Base-by-base conservation (phyloP, 2,888 invertebrate species). In the Syrphus vitripennis region DNA sequence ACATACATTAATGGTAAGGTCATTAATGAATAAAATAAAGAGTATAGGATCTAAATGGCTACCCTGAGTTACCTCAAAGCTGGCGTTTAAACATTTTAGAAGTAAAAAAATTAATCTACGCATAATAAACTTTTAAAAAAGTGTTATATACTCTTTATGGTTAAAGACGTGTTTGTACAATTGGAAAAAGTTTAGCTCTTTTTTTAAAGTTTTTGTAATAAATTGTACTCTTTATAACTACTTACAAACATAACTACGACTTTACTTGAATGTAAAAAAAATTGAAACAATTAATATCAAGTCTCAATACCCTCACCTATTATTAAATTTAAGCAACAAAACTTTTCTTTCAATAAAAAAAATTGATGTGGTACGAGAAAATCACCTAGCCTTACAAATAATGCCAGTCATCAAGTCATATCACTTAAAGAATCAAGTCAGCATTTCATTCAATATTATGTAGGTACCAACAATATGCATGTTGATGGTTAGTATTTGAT, bases 231-330 rank as follows among this genome's bases (percentile, higher is more conserved):
- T 55, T 29, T 55, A 53, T 26, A n/a, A n/a, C n/a, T 24, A 3
- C 26, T n/a, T 12, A n/a, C n/a, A 26, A 24, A 26, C n/a, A 53
- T n/a, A 6, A 26, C n/a, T n/a, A 29, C 3, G 53, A n/a, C 29
- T 9, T 16, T 16, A n/a, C 2, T 14, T 19, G 21, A 7, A 50
- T 1, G n/a, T 82, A 31, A 77, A 77, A 83, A 31, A 77, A 77
- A 83, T 83, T 77, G 71, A 57, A 19, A 10, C 71, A 40, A 78
- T 83, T 83, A 83, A 59, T 67, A 40, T 72, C 19, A 71, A 77
- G 57, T 37, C 26, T 48, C 40, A 34, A 63, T 50, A 2, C 29
- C 55, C 16, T n/a, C n/a, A n/a, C n/a, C 19, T 19, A 29, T 16
- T n/a, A 29, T 2, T 10, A n/a, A 10, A 6, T n/a, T 14, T 0